Percentiles rank a stretch among this genome's conserved stretches.
These are phyloP conservation scores for Oscheius sp. DNA, from an alignment of 2,888 invertebrate species.

Conservation along the genomic window DNA sequence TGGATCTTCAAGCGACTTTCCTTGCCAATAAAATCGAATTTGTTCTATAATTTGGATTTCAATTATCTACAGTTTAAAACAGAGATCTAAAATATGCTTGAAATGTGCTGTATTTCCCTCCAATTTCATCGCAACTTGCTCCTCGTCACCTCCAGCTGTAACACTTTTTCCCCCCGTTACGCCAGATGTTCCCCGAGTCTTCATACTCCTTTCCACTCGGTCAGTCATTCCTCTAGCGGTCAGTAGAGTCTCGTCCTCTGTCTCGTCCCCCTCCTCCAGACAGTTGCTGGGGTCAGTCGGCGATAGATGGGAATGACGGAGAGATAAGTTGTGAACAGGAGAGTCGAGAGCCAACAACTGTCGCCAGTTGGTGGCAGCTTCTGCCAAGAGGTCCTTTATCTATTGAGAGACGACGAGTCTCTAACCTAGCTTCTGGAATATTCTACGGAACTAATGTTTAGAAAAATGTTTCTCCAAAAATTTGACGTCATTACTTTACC, in stretches of 20 bases:
- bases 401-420: no score
- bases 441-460: no score
- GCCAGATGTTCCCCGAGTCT: constrained; percentile 16
- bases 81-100: background rate
- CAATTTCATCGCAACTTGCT: background rate
- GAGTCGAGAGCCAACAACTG: constrained; percentile 7
- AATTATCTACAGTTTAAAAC: no score
- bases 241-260: background rate
- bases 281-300: constrained; percentile 21
- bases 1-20: background rate
- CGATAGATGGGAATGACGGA: constrained; percentile 20
- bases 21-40: background rate
- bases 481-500: no score
- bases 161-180: constrained; percentile 15
- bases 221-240: background rate
- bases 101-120: background rate
- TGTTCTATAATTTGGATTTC: no score
- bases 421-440: no score
- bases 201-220: background rate
- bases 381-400: no score
- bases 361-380: constrained; percentile 9
- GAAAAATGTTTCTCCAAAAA: no score
- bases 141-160: constrained; percentile 5
- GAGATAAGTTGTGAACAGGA: constrained; percentile 1
- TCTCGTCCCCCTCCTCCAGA: constrained; percentile 9